Base-by-base conservation (phyloP, 1,140 invertebrate genomes). In the Megathymus violae region DNA sequence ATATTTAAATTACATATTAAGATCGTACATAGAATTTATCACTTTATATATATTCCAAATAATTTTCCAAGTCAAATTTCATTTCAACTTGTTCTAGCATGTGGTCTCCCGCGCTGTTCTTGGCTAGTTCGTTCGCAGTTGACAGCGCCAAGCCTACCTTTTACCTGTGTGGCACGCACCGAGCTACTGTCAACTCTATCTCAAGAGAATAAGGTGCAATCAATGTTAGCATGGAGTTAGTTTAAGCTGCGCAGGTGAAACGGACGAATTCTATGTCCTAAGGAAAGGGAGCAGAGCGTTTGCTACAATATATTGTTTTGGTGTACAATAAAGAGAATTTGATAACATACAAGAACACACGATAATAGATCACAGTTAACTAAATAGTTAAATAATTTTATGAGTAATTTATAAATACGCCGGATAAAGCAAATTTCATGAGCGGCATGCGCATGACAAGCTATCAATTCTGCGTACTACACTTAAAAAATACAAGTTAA, bases 171-270 rank as follows among this genome's bases (percentile, higher is more conserved):
- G 19, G 2, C 10, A 19, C 27, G 27, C 9, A 14, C 22, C 16
- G 7, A 41, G 16, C 16, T 5, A 62, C 31, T 65, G 11, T 69
- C 15, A 58, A 25, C 62, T 43, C 15, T 62, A 62, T 17, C 41
- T 6, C 58, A 0, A 50, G 5, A 11, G 10, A 14, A 31, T 51
- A 61, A 51, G 36, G 46, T 44, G 34, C 31, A 52, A 7, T 46
- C 16, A 19, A 27, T 17, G 13, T 50, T 25, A 62, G 31, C 25
- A 43, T 2, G n/a, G 46, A 48, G 19, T 64, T 41, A 51, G 66
- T 58, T 17, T n/a, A 16, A 13, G 62, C 38, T 62, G 51, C 67
- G 48, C 62, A 69, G 67, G 67, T 69, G 62, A 65, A 65, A 44
- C 51, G 44, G 38, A 44, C 41, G 48, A 41, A 34, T 4, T 3